Evolutionary conservation across 2,888 invertebrate species (phyloP).

Genomic region (Drosophila meridiana): DNA sequence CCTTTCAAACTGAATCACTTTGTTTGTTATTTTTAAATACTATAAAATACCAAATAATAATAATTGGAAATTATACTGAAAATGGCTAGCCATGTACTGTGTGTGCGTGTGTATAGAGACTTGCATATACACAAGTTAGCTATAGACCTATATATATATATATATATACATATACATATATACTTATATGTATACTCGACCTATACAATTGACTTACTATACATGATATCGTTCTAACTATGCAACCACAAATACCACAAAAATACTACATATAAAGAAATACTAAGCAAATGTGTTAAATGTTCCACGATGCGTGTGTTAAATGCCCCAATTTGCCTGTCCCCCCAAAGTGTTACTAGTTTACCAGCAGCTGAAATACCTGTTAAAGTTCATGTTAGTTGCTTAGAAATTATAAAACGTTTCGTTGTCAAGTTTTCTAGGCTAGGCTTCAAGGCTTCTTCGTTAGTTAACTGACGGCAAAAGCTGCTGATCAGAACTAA

Average conservation of each 20-base stretch:
- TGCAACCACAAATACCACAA: background rate
- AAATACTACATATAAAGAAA: constrained; percentile 10
- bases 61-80: constrained; percentile 11
- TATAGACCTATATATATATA: constrained; percentile 22
- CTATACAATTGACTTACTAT: constrained; percentile 9
- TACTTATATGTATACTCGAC: constrained; percentile 2
- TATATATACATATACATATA: constrained; percentile 5
- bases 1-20: constrained; percentile 21
- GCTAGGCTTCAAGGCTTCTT: background rate
- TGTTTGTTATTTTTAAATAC: constrained; percentile 33
- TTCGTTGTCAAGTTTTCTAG: constrained; percentile 1
- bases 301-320: constrained; percentile 20
- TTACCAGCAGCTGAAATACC: constrained; percentile 17
- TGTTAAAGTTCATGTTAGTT: constrained; percentile 24
- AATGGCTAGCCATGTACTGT: constrained; percentile 7
- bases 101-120: constrained; percentile 17
- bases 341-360: constrained; percentile 12
- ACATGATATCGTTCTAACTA: constrained; percentile 27
- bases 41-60: background rate
- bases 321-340: constrained; percentile 15
- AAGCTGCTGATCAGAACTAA: background rate
- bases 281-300: constrained; percentile 15
- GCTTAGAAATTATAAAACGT: constrained; percentile 13
- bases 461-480: background rate
- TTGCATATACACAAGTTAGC: constrained; percentile 32